These are phyloP conservation scores for Xyliphius kryptos DNA, from an alignment of 2,113 vertebrate species.

Conservation along the genomic window DNA sequence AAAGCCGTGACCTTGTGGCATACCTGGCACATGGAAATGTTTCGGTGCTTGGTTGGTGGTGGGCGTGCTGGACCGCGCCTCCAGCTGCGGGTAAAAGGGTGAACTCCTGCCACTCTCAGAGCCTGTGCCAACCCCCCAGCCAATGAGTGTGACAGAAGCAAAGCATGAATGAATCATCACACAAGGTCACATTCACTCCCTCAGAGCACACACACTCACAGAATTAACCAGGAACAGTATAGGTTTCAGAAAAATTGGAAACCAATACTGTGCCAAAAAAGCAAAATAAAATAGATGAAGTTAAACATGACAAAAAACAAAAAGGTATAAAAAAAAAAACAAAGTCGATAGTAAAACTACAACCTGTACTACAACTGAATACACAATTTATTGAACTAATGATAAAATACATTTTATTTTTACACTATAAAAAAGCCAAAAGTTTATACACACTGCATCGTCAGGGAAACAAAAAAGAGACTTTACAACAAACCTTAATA, in stretches of 20 bases:
- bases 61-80: constrained; percentile 87
- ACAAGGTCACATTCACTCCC: constrained; percentile 28
- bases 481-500: too few relatives aligned
- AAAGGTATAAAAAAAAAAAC: too few relatives aligned
- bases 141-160: constrained; percentile 70
- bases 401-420: too few relatives aligned
- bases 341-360: too few relatives aligned
- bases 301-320: too few relatives aligned
- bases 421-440: too few relatives aligned
- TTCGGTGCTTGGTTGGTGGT: constrained; percentile 95
- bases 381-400: too few relatives aligned
- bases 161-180: constrained; percentile 49
- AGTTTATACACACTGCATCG: too few relatives aligned
- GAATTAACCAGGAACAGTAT: constrained; percentile 34
- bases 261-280: too few relatives aligned
- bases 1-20: constrained; percentile 52
- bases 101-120: constrained; percentile 97
- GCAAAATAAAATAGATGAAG: too few relatives aligned
- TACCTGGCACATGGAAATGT: constrained; percentile 99
- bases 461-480: too few relatives aligned
- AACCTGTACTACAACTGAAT: too few relatives aligned
- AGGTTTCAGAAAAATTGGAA: constrained; percentile 34
- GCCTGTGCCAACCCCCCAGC: constrained; percentile 76
- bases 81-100: constrained; percentile 93
- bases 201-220: constrained; percentile 31